A percentile compares a stretch with the other conserved stretches of the same genome.
These are phyloP conservation scores for Malthinus flaveolus DNA, from an alignment of 2,888 invertebrate species.

Conservation along the genomic window DNA sequence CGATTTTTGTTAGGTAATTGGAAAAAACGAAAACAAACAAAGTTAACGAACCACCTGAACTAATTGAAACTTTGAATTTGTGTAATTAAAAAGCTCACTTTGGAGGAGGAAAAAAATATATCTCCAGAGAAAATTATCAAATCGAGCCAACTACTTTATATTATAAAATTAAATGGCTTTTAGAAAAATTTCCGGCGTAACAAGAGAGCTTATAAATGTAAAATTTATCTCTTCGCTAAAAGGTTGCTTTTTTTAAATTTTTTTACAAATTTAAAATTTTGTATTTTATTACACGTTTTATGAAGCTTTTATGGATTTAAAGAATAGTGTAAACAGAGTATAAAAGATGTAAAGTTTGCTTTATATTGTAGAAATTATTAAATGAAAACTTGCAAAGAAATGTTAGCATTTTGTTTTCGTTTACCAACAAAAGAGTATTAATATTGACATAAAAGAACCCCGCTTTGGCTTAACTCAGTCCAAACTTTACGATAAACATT, in stretches of 20 bases:
- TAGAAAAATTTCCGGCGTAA: background rate
- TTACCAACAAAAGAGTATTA: slow-evolving; percentile 13
- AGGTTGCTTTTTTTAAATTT: no score
- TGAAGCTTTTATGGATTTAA: slow-evolving; percentile 1
- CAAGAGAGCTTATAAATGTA: background rate
- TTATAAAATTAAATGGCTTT: slow-evolving; percentile 7
- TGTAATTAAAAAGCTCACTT: slow-evolving; percentile 1
- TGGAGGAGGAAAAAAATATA: no score
- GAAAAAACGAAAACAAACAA: no score
- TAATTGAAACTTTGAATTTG: slow-evolving; percentile 8
- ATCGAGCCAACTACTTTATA: slow-evolving; percentile 8
- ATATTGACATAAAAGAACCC: slow-evolving; percentile 23
- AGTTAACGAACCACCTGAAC: no score
- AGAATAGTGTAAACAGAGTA: slow-evolving; percentile 1
- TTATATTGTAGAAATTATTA: slow-evolving; percentile 3
- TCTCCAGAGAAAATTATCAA: background rate
- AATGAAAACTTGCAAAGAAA: background rate
- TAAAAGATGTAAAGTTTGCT: slow-evolving; percentile 4
- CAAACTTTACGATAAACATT: slow-evolving; percentile 21
- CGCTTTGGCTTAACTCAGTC: slow-evolving; percentile 13
- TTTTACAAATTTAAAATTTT: no score
- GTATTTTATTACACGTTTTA: background rate
- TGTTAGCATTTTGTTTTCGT: slow-evolving; percentile 13
- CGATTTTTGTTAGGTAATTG: no score
- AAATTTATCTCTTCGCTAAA: slow-evolving; percentile 4